These are phyloP conservation scores for fruit fly (Drosophila melanogaster) DNA, from an alignment of 1,140 invertebrate genomes.

Conservation along the genomic window Release_6_plus_ISO1_MT NT_033777.3:30265501-30266000, in stretches of 20 bases:
- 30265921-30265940: conserved; percentile 30
- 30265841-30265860: conserved; percentile 45
- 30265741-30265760: conserved; percentile 21
- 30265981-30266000: conserved; percentile 24
- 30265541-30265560: neutral
- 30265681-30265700: conserved; percentile 12
- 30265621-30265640: neutral
- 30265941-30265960: conserved; percentile 71
- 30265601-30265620: rapidly evolving
- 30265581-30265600: neutral
- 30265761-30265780: neutral
- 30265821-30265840: conserved; percentile 34
- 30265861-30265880: conserved; percentile 59
- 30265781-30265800: conserved; percentile 6
- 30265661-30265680: neutral
- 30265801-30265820: conserved; percentile 27
- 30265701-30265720: conserved; percentile 34
- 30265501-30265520: conserved; percentile 69
- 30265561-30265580: neutral
- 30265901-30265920: neutral
- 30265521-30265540: conserved; percentile 40
- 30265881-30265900: conserved; percentile 42
- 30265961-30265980: conserved; percentile 71
- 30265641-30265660: neutral
- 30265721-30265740: conserved; percentile 24